A percentile compares a stretch with the other conserved stretches of the same genome.
These are phyloP conservation scores for Xiphydria camelus DNA, from an alignment of 2,888 invertebrate species.

Conservation along the genomic window DNA sequence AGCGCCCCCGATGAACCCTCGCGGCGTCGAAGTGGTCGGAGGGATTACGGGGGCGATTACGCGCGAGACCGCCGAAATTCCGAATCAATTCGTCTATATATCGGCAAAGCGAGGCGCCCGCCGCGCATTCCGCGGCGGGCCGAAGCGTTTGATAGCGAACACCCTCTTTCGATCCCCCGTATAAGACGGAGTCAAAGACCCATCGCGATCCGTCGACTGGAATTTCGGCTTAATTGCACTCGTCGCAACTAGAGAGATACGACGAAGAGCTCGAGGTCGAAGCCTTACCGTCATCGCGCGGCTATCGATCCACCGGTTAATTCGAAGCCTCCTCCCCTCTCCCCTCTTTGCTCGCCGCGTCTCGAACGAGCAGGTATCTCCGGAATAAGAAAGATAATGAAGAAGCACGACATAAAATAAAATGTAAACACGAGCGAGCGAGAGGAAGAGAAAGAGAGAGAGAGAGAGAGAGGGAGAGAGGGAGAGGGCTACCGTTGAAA, in stretches of 20 bases:
- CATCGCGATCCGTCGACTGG: constrained; percentile 39
- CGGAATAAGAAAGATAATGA: constrained; percentile 45
- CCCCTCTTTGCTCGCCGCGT: too few species aligned
- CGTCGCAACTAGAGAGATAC: too few species aligned
- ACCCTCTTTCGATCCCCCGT: constrained; percentile 33
- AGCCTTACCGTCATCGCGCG: too few species aligned
- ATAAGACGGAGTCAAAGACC: constrained; percentile 36
- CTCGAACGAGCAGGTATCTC: constrained; percentile 1
- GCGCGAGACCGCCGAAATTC: constrained; percentile 45
- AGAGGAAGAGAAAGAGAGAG: constrained; percentile 19
- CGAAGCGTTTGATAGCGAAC: constrained; percentile 48
- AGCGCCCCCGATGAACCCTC: too few species aligned
- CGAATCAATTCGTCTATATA: constrained; percentile 51
- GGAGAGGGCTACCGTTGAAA: constrained; percentile 14
- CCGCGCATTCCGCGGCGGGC: constrained; percentile 40
- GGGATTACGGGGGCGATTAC: constrained; percentile 30
- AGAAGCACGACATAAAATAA: constrained; percentile 44
- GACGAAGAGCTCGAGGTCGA: too few species aligned
- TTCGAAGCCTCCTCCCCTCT: too few species aligned
- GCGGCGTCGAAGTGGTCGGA: not conserved
- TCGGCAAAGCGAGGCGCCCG: constrained; percentile 24
- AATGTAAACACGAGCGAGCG: constrained; percentile 39
- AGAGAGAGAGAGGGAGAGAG: constrained; percentile 14
- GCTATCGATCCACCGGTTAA: too few species aligned
- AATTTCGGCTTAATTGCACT: constrained; percentile 42